Percentiles rank a stretch among this genome's conserved stretches.
phyloP scores from a whole-genome alignment of 2,113 vertebrate genomes.

The Pogonocichla stellata region DNA sequence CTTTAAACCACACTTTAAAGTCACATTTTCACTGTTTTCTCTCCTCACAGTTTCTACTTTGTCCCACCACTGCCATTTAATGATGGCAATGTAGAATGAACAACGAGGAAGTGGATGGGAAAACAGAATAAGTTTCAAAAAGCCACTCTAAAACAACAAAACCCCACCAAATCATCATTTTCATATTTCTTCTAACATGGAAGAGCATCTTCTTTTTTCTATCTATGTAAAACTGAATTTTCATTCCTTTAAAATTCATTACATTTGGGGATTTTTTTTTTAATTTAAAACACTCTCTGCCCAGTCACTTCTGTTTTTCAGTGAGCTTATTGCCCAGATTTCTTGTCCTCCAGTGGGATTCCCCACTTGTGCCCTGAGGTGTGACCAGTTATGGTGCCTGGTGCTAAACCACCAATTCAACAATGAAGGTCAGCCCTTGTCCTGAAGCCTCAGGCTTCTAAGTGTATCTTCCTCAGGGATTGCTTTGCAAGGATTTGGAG shows the following conservation, averaged over 20 bases:
- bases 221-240: background rate
- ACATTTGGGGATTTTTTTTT: background rate
- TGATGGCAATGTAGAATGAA: background rate
- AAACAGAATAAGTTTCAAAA: background rate
- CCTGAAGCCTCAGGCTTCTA: background rate
- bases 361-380: background rate
- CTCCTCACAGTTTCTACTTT: background rate
- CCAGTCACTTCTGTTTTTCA: background rate
- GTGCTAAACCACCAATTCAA: background rate
- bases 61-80: background rate
- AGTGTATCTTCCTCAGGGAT: accelerated
- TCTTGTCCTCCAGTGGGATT: background rate
- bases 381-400: accelerated
- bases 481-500: background rate
- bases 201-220: background rate
- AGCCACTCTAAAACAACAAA: background rate
- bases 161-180: background rate
- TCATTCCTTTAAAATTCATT: background rate
- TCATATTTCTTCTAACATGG: background rate
- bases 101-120: background rate
- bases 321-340: background rate
- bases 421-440: background rate
- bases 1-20: background rate
- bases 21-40: background rate
- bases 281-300: background rate